Conservation (phyloP, 2,888 invertebrate species). For the Linyphia triangularis region DNA sequence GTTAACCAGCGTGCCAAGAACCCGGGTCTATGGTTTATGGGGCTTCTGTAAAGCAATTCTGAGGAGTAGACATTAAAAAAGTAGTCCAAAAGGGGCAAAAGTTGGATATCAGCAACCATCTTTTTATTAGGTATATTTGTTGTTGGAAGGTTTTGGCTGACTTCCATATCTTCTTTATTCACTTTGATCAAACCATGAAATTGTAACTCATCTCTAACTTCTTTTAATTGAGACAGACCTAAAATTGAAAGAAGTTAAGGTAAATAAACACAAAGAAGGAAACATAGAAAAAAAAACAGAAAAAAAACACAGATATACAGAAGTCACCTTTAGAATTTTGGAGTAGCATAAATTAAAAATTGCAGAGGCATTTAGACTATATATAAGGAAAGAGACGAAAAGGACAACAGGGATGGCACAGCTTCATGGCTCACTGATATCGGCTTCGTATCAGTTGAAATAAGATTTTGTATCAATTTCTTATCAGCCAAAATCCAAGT, state of each 20-base stretch:
- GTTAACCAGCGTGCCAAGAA: not conserved
- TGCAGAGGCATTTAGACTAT: no score
- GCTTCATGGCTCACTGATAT: no score
- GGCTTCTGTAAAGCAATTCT: constrained; percentile 39
- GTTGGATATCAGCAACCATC: constrained; percentile 18
- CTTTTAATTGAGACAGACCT: not conserved
- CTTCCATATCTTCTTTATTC: constrained; percentile 25
- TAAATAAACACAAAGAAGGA: not conserved
- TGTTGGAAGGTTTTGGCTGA: not conserved
- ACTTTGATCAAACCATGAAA: not conserved
- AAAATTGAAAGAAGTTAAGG: not conserved
- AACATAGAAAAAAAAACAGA: not conserved
- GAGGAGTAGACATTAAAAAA: constrained; percentile 50
- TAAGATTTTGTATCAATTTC: no score
- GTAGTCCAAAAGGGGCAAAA: constrained; percentile 64
- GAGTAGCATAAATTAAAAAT: no score
- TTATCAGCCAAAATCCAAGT: no score
- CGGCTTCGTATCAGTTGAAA: no score
- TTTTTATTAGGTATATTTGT: constrained; percentile 6
- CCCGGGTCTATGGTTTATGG: no score
- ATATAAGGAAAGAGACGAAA: no score
- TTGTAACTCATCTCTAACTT: constrained; percentile 4
- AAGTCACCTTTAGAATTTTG: no score
- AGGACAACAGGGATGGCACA: no score
- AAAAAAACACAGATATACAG: not conserved